phyloP scores from a whole-genome alignment of 1,140 invertebrate genomes.

The Anastatus disparis region DNA sequence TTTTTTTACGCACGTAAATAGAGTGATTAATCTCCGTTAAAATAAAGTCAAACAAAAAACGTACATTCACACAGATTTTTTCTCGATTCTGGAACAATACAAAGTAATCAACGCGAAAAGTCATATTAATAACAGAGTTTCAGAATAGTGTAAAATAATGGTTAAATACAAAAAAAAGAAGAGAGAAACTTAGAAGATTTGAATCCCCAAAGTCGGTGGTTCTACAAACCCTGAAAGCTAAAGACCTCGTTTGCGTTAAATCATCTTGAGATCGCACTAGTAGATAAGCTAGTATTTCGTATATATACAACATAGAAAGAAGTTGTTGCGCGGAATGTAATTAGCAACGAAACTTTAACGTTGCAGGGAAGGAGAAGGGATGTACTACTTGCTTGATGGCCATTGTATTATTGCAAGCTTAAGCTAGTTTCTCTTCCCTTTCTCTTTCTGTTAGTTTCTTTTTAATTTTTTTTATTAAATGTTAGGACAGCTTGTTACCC shows the following conservation, averaged over 20 bases:
- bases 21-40: too few species aligned
- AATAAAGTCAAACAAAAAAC: too few species aligned
- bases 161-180: constrained; percentile 2
- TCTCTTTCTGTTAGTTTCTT: not conserved
- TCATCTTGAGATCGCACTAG: constrained; percentile 19
- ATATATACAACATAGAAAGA: constrained; percentile 18
- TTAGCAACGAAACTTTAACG: constrained; percentile 30
- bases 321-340: constrained; percentile 36
- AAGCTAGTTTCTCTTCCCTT: not conserved
- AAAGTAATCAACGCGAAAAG: constrained; percentile 1
- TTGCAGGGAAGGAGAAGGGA: not conserved
- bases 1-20: too few species aligned
- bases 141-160: constrained; percentile 5
- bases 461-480: not conserved
- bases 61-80: not conserved
- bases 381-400: not conserved
- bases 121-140: constrained; percentile 6
- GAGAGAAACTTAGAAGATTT: not conserved
- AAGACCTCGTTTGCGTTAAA: constrained; percentile 40
- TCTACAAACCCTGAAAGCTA: constrained; percentile 15
- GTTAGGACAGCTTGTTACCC: not conserved
- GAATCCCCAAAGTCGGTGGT: not conserved
- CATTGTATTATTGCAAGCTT: constrained; percentile 15
- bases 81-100: not conserved
- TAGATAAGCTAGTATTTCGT: not conserved